Evolutionary conservation across 2,888 invertebrate genomes (phyloP), one percentile per base, ranked within the genome.

Genomic region (Ormyrus thymus): DNA sequence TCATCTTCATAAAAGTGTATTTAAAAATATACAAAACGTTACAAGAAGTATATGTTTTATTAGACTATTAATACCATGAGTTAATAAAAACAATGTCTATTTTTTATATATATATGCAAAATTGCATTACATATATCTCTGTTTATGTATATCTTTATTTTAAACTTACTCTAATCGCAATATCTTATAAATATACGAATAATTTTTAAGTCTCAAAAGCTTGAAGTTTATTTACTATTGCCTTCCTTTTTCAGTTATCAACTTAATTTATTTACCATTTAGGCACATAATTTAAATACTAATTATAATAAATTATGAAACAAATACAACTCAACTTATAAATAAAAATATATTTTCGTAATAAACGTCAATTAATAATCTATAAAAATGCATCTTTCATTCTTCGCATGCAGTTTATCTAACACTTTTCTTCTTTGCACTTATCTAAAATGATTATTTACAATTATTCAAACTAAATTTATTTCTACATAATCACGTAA

Each of bases 71-170:
- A 71, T 65, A 62, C 61, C 56, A 73, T 76, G 73, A 69, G 69
- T 78, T 78, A 46, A 78, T 62, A 65, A 79, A 71, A 69, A 79
- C 74, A 64, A 75, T 75, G 75, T 78, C 74, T 80, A 80, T 77
- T 77, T 77, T 80, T 71, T 77, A 80, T 80, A 77, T 74, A 74
- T 74, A 76, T 75, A 80, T 75, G 77, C 70, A 75, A 77, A 77
- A 74, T 70, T 77, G 65, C 73, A 74, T 80, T 73, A 70, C 58
- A 76, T 65, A 68, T 65, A 76, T 48, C 69, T 76, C 65, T 71
- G 70, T 80, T 73, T 70, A 51, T 65, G 69, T 76, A 73, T 62
- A 48, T 72, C 62, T 61, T 79, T 75, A 61, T 66, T 71, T 75
- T 61, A 71, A 66, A 59, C 55, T 66, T 64, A 76, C 56, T 72